Conservation (phyloP, 2,888 invertebrate genomes). For the Lithosia quadra region DNA sequence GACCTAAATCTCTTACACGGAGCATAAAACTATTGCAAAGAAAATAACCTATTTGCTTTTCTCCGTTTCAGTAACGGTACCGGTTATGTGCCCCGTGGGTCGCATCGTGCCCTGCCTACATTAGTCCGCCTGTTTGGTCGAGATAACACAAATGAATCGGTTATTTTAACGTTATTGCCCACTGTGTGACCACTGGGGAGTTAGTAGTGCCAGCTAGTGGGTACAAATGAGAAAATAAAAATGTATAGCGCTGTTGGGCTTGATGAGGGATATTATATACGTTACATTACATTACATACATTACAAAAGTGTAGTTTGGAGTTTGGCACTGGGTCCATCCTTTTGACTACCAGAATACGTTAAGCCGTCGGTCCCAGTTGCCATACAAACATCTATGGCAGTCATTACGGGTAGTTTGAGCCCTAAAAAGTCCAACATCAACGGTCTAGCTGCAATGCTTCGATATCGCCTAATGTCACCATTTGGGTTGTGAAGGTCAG, state of each 20-base stretch:
- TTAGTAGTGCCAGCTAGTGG: conserved; percentile 9
- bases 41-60: conserved; percentile 45
- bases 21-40: conserved; percentile 31
- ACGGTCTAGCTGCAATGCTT: too few relatives aligned
- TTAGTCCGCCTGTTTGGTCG: conserved; percentile 38
- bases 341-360: too few relatives aligned
- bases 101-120: conserved; percentile 36
- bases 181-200: conserved; percentile 24
- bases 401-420: too few relatives aligned
- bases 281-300: too few relatives aligned
- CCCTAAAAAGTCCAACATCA: too few relatives aligned
- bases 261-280: conserved; percentile 17
- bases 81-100: conserved; percentile 33
- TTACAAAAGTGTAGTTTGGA: too few relatives aligned
- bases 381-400: too few relatives aligned
- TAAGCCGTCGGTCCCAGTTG: too few relatives aligned
- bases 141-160: conserved; percentile 49
- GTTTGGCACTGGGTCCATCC: too few relatives aligned
- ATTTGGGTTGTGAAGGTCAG: too few relatives aligned
- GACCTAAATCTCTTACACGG: neutral
- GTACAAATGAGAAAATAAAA: conserved; percentile 23
- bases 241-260: conserved; percentile 14
- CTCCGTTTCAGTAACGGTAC: conserved; percentile 33
- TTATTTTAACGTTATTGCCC: conserved; percentile 38
- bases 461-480: too few relatives aligned